Evolutionary conservation across 2,113 vertebrate genomes (phyloP).

Genomic region (Dipodomys spectabilis): DNA sequence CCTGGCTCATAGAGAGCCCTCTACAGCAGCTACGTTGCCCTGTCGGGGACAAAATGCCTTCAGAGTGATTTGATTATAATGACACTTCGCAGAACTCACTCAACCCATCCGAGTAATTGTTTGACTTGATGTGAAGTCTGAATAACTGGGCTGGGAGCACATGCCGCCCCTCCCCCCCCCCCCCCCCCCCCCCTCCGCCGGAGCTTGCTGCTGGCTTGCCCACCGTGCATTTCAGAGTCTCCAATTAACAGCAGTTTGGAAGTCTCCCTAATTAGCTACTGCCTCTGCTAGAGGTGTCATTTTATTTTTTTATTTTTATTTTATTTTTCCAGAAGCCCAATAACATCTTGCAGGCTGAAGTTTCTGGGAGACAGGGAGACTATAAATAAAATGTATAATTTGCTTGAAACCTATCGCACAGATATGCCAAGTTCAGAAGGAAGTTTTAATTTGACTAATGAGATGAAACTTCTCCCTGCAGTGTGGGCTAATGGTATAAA

Average conservation of each 20-base stretch:
- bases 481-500: background rate
- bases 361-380: conserved; percentile 71
- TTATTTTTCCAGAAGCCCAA: conserved; percentile 57
- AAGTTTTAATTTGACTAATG: conserved; percentile 80
- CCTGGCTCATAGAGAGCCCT: background rate
- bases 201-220: background rate
- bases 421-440: conserved; percentile 72
- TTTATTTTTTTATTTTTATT: conserved; percentile 69
- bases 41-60: rapidly evolving
- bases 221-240: background rate
- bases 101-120: conserved; percentile 65
- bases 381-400: conserved; percentile 81
- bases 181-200: too few species aligned
- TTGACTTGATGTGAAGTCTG: conserved; percentile 57
- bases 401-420: conserved; percentile 74
- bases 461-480: conserved; percentile 67
- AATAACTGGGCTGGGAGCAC: too few species aligned
- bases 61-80: conserved; percentile 19
- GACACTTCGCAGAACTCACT: conserved; percentile 40
- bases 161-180: too few species aligned
- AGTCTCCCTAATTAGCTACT: conserved; percentile 81
- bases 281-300: conserved; percentile 1
- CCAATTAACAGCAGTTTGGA: conserved; percentile 70
- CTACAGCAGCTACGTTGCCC: background rate
- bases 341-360: conserved; percentile 61